These are phyloP conservation scores for Lithophane semibrunnea DNA, from an alignment of 2,888 invertebrate species.

Conservation along the genomic window DNA sequence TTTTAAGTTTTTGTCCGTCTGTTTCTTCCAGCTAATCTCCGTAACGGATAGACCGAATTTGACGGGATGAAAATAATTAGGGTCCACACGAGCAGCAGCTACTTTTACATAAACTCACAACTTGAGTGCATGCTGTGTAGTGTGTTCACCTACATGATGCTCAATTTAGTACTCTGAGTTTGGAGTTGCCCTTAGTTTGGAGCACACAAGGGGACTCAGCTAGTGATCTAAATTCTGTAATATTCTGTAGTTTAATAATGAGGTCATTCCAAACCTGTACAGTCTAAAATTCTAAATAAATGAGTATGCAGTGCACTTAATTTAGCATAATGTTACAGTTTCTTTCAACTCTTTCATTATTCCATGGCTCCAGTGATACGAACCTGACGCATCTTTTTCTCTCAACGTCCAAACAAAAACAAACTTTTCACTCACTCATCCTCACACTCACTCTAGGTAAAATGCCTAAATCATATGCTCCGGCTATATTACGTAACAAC, in stretches of 20 bases:
- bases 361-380: neutral
- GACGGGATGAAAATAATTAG: no score
- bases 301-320: neutral
- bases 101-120: neutral
- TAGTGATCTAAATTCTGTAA: constrained; percentile 31
- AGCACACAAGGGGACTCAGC: constrained; percentile 14
- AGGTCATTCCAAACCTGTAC: neutral
- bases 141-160: neutral
- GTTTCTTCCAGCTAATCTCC: no score
- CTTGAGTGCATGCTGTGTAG: constrained; percentile 12
- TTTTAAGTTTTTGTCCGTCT: no score
- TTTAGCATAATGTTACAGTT: constrained; percentile 3
- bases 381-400: neutral
- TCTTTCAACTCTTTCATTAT: neutral
- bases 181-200: neutral
- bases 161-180: constrained; percentile 13
- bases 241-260: constrained; percentile 36
- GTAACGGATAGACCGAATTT: no score
- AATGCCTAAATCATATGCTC: constrained; percentile 37
- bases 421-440: neutral
- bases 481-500: constrained; percentile 53
- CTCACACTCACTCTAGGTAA: constrained; percentile 10
- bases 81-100: no score
- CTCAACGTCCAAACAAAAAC: constrained; percentile 14
- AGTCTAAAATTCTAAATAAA: neutral